Conservation (phyloP, 2,113 vertebrate genomes). For the Cryptoleucopteryx plumbea region DNA sequence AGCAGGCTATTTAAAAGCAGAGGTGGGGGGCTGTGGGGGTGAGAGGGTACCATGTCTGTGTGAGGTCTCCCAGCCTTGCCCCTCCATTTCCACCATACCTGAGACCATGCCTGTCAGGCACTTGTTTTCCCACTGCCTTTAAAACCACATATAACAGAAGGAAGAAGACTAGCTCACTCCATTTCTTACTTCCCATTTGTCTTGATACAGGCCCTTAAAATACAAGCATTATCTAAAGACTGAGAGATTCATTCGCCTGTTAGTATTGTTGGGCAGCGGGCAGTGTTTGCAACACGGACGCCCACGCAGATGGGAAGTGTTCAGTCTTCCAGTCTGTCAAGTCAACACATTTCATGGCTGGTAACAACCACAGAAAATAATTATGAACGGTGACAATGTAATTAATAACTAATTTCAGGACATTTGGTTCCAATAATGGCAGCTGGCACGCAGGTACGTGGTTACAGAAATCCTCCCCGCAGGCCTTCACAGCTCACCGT, state of each 20-base stretch:
- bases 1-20: not conserved
- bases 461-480: not conserved
- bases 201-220: not conserved
- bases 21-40: not conserved
- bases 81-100: not conserved
- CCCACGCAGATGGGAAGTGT: accelerated
- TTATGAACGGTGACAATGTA: not conserved
- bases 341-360: not conserved
- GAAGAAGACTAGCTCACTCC: not conserved
- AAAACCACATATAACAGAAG: not conserved
- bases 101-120: not conserved
- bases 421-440: not conserved
- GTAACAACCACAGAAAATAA: not conserved
- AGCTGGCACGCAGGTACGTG: not conserved
- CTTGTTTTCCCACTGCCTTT: not conserved
- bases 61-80: not conserved
- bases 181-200: not conserved
- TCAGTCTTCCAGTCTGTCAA: not conserved
- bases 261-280: not conserved
- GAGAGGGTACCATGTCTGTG: accelerated
- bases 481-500: not conserved
- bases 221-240: not conserved
- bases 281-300: not conserved
- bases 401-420: not conserved
- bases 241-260: not conserved